Evolutionary conservation across 1,140 invertebrate genomes (phyloP).

Genomic region (Drosophila hydei): DNA sequence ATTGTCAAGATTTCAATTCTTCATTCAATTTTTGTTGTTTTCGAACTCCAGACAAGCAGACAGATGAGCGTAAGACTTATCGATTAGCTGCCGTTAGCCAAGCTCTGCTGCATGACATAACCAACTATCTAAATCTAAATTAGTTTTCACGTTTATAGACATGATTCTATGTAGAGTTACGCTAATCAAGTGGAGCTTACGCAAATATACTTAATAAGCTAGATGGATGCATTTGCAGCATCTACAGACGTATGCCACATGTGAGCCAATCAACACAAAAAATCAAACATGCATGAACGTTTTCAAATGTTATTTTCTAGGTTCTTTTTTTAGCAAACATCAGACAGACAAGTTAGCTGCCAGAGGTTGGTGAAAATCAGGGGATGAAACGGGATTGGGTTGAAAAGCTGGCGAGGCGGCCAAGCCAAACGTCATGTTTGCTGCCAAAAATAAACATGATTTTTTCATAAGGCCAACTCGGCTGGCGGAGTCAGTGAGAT

Average conservation of each 20-base stretch:
- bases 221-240: constrained; percentile 27
- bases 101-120: too few species aligned
- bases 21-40: too few species aligned
- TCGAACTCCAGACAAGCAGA: too few species aligned
- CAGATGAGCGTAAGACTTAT: too few species aligned
- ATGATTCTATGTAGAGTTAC: neutral
- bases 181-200: constrained; percentile 44
- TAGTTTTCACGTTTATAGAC: too few species aligned
- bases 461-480: constrained; percentile 62
- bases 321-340: constrained; percentile 50
- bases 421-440: constrained; percentile 52
- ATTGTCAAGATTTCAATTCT: too few species aligned
- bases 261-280: constrained; percentile 59
- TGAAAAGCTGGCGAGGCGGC: constrained; percentile 20
- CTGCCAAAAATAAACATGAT: constrained; percentile 68
- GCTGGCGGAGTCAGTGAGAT: constrained; percentile 30
- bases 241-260: constrained; percentile 29
- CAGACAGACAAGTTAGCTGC: constrained; percentile 42
- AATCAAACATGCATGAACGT: constrained; percentile 61
- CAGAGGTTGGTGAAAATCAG: neutral
- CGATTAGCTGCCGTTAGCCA: too few species aligned
- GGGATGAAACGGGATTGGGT: neutral
- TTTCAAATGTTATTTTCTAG: constrained; percentile 9
- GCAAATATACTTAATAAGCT: constrained; percentile 32
- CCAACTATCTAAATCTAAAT: too few species aligned